A percentile compares a stretch with the other conserved stretches of the same genome.
Conservation (phyloP, 1,140 invertebrate genomes). For the Brachionus asplanchnoidis region DNA sequence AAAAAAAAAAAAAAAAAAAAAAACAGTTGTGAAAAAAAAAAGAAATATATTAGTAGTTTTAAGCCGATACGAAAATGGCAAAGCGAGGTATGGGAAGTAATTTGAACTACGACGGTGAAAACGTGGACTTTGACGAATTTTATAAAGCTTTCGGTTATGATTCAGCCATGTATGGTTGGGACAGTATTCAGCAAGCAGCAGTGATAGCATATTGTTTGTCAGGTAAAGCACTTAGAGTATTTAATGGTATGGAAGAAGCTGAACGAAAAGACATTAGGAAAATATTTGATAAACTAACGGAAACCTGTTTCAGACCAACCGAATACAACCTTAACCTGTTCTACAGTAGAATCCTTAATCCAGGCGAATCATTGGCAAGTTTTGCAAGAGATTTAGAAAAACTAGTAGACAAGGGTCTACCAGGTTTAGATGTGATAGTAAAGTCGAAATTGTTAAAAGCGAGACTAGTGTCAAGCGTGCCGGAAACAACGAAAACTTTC, state of each 20-base stretch:
- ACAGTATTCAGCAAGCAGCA: too few relatives aligned
- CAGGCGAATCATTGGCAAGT: slow-evolving; percentile 4
- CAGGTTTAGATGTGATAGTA: not conserved
- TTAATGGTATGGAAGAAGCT: not conserved
- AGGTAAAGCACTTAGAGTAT: not conserved
- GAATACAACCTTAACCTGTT: not conserved
- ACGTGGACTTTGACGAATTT: too few relatives aligned
- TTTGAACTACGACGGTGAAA: too few relatives aligned
- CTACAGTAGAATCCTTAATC: too few relatives aligned
- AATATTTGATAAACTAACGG: not conserved
- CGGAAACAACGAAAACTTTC: not conserved
- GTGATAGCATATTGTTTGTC: not conserved
- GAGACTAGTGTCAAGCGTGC: not conserved
- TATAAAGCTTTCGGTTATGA: too few relatives aligned
- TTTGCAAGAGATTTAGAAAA: slow-evolving; percentile 18
- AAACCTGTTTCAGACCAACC: not conserved
- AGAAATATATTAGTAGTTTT: too few relatives aligned
- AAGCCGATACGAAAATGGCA: too few relatives aligned
- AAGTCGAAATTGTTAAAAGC: not conserved
- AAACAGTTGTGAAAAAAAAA: too few relatives aligned
- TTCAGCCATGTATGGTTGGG: too few relatives aligned
- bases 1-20: too few relatives aligned
- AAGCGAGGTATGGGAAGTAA: too few relatives aligned
- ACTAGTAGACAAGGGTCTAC: slow-evolving; percentile 10
- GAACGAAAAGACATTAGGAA: not conserved